phyloP scores from a whole-genome alignment of 1,140 invertebrate species.

The Drosophila sturtevanti region DNA sequence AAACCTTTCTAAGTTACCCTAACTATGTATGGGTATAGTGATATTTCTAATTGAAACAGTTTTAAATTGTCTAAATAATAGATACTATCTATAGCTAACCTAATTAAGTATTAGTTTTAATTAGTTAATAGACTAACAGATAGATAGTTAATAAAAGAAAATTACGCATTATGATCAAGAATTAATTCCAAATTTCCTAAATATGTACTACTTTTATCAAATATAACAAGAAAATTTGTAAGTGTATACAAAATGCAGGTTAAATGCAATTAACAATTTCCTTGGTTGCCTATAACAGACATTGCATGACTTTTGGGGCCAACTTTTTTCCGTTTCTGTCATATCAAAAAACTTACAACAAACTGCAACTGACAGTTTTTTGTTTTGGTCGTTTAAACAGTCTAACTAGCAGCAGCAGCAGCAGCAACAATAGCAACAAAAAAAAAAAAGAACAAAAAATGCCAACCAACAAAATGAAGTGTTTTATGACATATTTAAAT shows the following conservation, averaged over 20 bases:
- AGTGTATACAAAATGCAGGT: not conserved
- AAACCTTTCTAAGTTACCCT: too few relatives aligned
- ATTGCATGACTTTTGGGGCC: slow-evolving; percentile 52
- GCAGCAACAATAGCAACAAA: slow-evolving; percentile 5
- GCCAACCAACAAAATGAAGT: slow-evolving; percentile 58
- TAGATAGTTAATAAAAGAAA: too few relatives aligned
- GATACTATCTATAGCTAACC: too few relatives aligned
- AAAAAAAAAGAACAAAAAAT: too few relatives aligned
- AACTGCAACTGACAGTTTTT: slow-evolving; percentile 68
- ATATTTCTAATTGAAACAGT: too few relatives aligned
- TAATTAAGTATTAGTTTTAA: too few relatives aligned
- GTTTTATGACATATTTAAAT: slow-evolving; percentile 81
- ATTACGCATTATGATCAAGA: too few relatives aligned
- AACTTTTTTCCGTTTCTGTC: slow-evolving; percentile 28
- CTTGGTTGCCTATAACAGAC: slow-evolving; percentile 8
- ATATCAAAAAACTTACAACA: slow-evolving; percentile 23
- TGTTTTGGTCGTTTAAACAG: slow-evolving; percentile 39
- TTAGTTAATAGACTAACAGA: too few relatives aligned
- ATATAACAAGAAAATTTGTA: not conserved
- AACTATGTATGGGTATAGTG: too few relatives aligned
- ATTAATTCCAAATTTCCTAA: too few relatives aligned
- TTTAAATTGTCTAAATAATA: too few relatives aligned
- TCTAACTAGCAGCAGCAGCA: slow-evolving; percentile 30
- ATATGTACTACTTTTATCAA: too few relatives aligned
- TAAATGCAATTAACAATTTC: not conserved